A percentile compares a stretch with the other conserved stretches of the same genome.
Evolutionary conservation across 1,140 invertebrate genomes (phyloP).

Genomic region (Psix sp.): DNA sequence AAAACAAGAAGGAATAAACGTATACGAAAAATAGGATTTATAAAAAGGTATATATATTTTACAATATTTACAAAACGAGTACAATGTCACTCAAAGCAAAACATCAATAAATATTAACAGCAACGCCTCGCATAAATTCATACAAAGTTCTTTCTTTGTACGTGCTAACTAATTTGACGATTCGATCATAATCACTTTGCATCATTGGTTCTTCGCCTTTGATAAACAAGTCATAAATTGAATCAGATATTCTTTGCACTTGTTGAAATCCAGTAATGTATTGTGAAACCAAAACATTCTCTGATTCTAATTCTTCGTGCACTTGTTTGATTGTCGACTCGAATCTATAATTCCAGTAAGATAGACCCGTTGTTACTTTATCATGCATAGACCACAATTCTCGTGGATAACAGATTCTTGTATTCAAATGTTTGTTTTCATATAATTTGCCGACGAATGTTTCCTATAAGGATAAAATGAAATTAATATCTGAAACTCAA

Average conservation of each 20-base stretch:
- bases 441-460: no score
- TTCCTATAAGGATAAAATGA: slow-evolving; percentile 10
- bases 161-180: slow-evolving; percentile 23
- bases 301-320: slow-evolving; percentile 24
- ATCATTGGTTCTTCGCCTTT: slow-evolving; percentile 13
- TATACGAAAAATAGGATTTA: not conserved
- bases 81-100: not conserved
- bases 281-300: slow-evolving; percentile 11
- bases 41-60: not conserved
- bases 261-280: slow-evolving; percentile 31
- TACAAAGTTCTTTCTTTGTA: slow-evolving; percentile 32
- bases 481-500: slow-evolving; percentile 1
- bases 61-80: not conserved
- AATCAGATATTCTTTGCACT: slow-evolving; percentile 19
- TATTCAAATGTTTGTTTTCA: no score
- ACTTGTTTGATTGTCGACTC: slow-evolving; percentile 12
- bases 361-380: slow-evolving; percentile 3
- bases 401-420: not conserved
- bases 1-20: not conserved
- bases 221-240: slow-evolving; percentile 21
- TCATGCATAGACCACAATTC: slow-evolving; percentile 38
- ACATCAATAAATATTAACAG: slow-evolving; percentile 19
- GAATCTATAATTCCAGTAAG: slow-evolving; percentile 6
- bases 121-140: slow-evolving; percentile 36
- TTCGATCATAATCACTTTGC: slow-evolving; percentile 12